Conservation (phyloP, 1,140 invertebrate species). For the Neelides sp. region DNA sequence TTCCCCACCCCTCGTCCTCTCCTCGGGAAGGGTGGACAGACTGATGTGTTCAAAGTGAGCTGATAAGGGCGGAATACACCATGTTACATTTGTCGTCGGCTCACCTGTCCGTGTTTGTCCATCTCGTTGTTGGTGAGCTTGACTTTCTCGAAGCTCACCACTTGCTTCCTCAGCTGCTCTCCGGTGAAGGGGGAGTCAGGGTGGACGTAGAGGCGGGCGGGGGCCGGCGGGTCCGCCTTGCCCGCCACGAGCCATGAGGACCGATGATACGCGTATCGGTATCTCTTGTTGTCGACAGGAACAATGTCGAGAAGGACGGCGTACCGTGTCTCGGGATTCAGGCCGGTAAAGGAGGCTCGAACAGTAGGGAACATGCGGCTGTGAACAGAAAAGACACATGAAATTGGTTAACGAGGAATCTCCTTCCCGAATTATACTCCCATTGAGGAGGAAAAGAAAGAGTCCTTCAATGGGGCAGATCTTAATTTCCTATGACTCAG, state of each 20-base stretch:
- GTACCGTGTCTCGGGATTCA: slow-evolving; percentile 41
- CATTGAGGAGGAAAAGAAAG: no score
- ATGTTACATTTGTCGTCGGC: no score
- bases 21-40: no score
- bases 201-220: slow-evolving; percentile 48
- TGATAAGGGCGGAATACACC: no score
- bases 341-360: slow-evolving; percentile 45
- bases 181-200: slow-evolving; percentile 52
- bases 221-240: slow-evolving; percentile 53
- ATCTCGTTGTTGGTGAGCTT: slow-evolving; percentile 59
- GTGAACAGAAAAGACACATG: background rate
- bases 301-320: slow-evolving; percentile 52
- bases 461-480: no score
- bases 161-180: slow-evolving; percentile 51
- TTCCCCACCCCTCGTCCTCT: no score
- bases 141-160: slow-evolving; percentile 59
- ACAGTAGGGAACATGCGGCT: slow-evolving; percentile 59
- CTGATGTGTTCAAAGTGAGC: no score
- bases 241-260: slow-evolving; percentile 55
- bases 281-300: slow-evolving; percentile 51
- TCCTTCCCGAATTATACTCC: no score
- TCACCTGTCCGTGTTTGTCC: slow-evolving; percentile 54
- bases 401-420: background rate
- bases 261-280: slow-evolving; percentile 56
- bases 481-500: no score